These are phyloP conservation scores for Heliconius hermathena DNA, from an alignment of 1,140 invertebrate genomes.

Conservation along the genomic window DNA sequence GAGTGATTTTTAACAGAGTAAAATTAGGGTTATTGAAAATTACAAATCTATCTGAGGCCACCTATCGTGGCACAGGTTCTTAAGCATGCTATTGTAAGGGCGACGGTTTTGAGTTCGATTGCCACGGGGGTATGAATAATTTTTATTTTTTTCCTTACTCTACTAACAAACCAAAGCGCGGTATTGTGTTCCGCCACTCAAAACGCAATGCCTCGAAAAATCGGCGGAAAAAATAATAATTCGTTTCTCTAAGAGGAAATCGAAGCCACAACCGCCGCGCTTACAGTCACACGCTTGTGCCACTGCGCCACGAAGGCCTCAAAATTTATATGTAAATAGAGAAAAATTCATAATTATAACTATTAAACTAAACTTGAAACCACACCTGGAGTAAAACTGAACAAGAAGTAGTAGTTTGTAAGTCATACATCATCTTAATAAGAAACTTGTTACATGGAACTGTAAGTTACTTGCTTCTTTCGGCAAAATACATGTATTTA, in stretches of 20 bases:
- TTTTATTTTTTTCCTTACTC: not conserved
- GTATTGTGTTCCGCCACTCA: not conserved
- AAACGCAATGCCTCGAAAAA: not conserved
- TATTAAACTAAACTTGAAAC: not conserved
- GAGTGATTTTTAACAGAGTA: too few species aligned
- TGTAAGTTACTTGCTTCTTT: not conserved
- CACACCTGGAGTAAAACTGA: conserved; percentile 1
- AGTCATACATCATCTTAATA: conserved; percentile 9
- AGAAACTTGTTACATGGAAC: not conserved
- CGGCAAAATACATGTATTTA: not conserved
- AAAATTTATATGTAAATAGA: not conserved
- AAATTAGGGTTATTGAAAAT: too few species aligned
- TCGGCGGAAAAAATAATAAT: not conserved
- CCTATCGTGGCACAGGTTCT: too few species aligned
- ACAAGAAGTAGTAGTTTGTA: conserved; percentile 1
- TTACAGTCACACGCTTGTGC: too few species aligned
- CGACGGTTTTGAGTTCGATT: too few species aligned
- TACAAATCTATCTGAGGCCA: too few species aligned
- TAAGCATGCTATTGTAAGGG: too few species aligned
- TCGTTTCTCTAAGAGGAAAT: too few species aligned
- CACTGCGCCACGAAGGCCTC: not conserved
- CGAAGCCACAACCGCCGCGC: too few species aligned
- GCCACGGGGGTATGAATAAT: too few species aligned
- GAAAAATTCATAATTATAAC: not conserved
- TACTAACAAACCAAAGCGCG: too few species aligned